These are phyloP conservation scores for Caenorhabditis panamensis DNA, from an alignment of 2,888 invertebrate genomes.

Conservation along the genomic window DNA sequence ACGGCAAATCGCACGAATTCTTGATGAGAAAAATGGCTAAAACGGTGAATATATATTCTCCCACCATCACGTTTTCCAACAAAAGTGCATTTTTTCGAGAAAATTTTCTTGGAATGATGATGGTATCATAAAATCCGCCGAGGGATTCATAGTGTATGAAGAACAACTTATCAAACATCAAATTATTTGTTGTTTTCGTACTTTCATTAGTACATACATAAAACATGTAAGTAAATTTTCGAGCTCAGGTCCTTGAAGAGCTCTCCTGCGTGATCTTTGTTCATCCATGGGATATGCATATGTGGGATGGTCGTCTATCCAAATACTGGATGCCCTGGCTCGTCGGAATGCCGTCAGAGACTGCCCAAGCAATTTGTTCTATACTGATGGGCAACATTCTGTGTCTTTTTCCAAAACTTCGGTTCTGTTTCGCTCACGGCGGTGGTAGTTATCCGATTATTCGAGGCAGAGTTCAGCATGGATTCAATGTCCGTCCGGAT, in stretches of 20 bases:
- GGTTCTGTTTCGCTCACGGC: slow-evolving; percentile 84
- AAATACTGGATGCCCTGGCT: slow-evolving; percentile 85
- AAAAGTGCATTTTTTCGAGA: not conserved
- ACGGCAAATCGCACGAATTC: not conserved
- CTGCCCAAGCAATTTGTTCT: slow-evolving; percentile 83
- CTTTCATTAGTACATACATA: too few species aligned
- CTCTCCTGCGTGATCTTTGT: slow-evolving; percentile 83
- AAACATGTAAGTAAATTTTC: too few species aligned
- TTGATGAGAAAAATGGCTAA: not conserved
- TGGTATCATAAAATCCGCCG: not conserved
- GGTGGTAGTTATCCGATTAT: slow-evolving; percentile 84
- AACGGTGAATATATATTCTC: not conserved
- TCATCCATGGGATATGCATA: slow-evolving; percentile 85
- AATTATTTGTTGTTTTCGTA: too few species aligned
- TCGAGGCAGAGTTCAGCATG: slow-evolving; percentile 84
- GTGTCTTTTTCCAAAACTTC: slow-evolving; percentile 83
- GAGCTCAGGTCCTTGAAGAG: slow-evolving; percentile 84
- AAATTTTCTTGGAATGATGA: not conserved
- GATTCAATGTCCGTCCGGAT: slow-evolving; percentile 83
- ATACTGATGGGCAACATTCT: slow-evolving; percentile 84
- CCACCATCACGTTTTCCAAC: not conserved
- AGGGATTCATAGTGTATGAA: not conserved
- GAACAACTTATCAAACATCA: too few species aligned
- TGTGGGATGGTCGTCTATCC: slow-evolving; percentile 82
- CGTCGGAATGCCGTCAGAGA: slow-evolving; percentile 85